Base-by-base conservation (phyloP, 2,888 invertebrate species). In the Cryptosula pallasiana region DNA sequence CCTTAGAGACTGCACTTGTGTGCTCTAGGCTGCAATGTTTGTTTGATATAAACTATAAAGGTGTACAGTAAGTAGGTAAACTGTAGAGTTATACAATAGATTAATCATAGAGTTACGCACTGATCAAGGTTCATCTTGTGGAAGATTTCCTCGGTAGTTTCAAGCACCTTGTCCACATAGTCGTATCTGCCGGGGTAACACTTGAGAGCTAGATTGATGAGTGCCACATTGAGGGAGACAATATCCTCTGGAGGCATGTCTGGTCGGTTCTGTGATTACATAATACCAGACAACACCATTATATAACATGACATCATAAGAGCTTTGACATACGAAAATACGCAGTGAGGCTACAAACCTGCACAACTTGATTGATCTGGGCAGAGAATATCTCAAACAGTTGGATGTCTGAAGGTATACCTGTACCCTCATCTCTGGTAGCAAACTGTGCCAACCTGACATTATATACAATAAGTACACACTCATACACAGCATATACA, bases 361-460 rank as follows among this genome's bases (percentile, higher is more conserved):
- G 92, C 74, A 97, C 95, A 77, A 98, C 95, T 73, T 92, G 91
- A 0, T 95, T 93, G 1, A 98, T 94, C 87, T 99, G 98, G 79
- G 95, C 92, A 0, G 96, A 97, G 86, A 99, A 99, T 54, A 98
- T 95, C 82, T 98, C 96, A 85, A 99, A 99, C 5, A 99, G 87
- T 82, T 95, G 92, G 23, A 97, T 94, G 78, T 95, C 93, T 74
- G 91, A 88, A 34, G 93, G 91, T 78, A 91, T 90, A 55, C 89
- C 89, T 74, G 88, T 87, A 9, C 85, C 84, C 75, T 87, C 86
- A 78, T 87, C 90, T 79, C 87, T 84, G 75, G 85, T 81, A 32
- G 85, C 81, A 73, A 81, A 84, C 74, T 79, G 78, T 2, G 84
- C 84, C 73, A 84, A 74, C 74, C 83, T 84, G 75, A 3, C 75